These are phyloP conservation scores for Pollimyrus isidori DNA, from an alignment of 2,113 vertebrate genomes.

Conservation along the genomic window DNA sequence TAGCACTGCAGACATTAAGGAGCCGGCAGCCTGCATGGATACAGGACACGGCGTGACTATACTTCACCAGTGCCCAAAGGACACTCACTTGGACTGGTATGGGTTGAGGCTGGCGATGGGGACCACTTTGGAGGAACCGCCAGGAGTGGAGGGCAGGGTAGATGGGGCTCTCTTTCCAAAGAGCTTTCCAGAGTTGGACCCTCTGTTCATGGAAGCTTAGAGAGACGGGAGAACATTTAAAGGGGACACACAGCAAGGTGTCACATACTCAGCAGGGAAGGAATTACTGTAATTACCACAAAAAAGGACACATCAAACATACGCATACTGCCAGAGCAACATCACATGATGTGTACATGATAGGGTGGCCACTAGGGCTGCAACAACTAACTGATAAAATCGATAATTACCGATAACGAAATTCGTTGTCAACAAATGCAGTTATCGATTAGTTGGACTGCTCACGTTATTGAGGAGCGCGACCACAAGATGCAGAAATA, in stretches of 20 bases:
- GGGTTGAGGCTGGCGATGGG: conserved; percentile 94
- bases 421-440: too few species aligned
- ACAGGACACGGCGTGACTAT: neutral
- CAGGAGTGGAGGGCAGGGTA: conserved; percentile 58
- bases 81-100: conserved; percentile 89
- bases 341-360: neutral
- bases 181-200: conserved; percentile 50
- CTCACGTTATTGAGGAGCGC: too few species aligned
- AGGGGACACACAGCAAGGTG: neutral
- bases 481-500: too few species aligned
- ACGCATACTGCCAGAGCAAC: neutral
- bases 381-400: too few species aligned
- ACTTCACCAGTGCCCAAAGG: neutral
- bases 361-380: neutral
- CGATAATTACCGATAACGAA: too few species aligned
- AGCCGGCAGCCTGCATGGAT: neutral
- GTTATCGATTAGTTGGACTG: too few species aligned
- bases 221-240: conserved; percentile 37
- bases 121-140: conserved; percentile 74
- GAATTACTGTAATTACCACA: neutral
- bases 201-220: conserved; percentile 52
- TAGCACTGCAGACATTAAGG: neutral
- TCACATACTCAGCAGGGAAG: neutral
- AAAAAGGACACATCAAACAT: neutral
- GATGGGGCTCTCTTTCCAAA: conserved; percentile 60